Percentiles rank a stretch among this genome's conserved stretches.
phyloP scores from a whole-genome alignment of 2,797 vertebrate species.

The Lithobates pipiens region DNA sequence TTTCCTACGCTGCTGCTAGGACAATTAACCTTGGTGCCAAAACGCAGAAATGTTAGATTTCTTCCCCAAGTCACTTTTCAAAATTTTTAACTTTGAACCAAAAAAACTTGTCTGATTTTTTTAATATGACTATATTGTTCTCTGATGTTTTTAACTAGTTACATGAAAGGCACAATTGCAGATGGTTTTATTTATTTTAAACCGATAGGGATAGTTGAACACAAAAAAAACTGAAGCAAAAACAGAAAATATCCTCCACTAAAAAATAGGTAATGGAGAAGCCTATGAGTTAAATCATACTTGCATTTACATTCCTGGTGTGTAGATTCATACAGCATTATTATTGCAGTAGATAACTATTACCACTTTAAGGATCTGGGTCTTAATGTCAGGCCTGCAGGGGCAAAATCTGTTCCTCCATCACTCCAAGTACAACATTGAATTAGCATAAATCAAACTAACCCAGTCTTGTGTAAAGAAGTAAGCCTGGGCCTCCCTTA shows the following conservation, averaged over 20 bases:
- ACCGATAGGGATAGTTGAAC: not conserved
- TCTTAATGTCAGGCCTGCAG: too few species aligned
- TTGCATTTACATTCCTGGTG: too few species aligned
- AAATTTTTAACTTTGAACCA: slow-evolving; percentile 9
- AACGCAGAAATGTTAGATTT: slow-evolving; percentile 1
- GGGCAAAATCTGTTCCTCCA: too few species aligned
- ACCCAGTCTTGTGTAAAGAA: too few species aligned
- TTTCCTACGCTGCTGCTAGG: slow-evolving; percentile 20
- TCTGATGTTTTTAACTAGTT: not conserved
- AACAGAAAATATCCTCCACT: not conserved
- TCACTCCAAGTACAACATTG: too few species aligned
- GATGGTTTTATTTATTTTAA: not conserved
- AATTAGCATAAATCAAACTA: too few species aligned
- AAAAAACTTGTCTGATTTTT: not conserved
- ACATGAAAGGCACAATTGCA: not conserved
- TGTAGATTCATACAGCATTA: too few species aligned
- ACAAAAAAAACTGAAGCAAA: not conserved
- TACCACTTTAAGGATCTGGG: too few species aligned
- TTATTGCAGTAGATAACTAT: too few species aligned
- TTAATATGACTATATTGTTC: not conserved
- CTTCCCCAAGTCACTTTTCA: not conserved
- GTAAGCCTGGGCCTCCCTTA: too few species aligned
- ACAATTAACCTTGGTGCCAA: slow-evolving; percentile 43
- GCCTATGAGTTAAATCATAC: too few species aligned
- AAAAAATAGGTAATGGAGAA: too few species aligned